phyloP scores from a whole-genome alignment of 2,888 invertebrate genomes.

The Amphipyra berbera region DNA sequence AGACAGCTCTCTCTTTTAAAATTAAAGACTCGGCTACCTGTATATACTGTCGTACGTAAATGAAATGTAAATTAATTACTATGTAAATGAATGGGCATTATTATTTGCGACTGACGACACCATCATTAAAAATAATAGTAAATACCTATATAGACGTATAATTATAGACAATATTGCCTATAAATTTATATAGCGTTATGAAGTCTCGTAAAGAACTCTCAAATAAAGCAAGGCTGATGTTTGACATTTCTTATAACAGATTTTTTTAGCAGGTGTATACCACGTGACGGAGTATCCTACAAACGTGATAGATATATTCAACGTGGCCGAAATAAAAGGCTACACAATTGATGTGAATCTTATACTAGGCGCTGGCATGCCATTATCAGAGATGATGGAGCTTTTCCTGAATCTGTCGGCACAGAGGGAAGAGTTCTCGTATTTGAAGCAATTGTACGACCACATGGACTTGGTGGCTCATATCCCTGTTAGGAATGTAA shows the following conservation, averaged over 20 bases:
- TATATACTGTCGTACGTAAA: no score
- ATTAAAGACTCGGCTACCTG: no score
- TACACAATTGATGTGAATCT: constrained; percentile 76
- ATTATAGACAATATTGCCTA: no score
- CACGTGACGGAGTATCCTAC: constrained; percentile 75
- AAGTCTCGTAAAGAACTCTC: no score
- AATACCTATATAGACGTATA: no score
- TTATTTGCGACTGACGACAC: no score
- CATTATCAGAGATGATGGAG: constrained; percentile 79
- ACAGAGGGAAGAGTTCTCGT: constrained; percentile 86
- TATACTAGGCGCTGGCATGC: constrained; percentile 77
- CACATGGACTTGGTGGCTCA: constrained; percentile 93
- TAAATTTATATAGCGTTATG: no score
- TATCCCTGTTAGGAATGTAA: constrained; percentile 93
- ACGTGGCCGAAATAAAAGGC: constrained; percentile 75
- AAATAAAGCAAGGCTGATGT: no score
- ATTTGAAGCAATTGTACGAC: constrained; percentile 90
- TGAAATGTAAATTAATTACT: no score
- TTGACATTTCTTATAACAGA: background rate
- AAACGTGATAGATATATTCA: constrained; percentile 77
- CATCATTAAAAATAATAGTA: no score
- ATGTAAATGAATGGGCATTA: no score
- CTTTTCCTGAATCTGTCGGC: constrained; percentile 74
- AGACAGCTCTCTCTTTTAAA: no score
- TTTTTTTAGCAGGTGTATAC: constrained; percentile 75